phyloP scores from a whole-genome alignment of 2,797 vertebrate species.

The Artibeus jamaicensis region DNA sequence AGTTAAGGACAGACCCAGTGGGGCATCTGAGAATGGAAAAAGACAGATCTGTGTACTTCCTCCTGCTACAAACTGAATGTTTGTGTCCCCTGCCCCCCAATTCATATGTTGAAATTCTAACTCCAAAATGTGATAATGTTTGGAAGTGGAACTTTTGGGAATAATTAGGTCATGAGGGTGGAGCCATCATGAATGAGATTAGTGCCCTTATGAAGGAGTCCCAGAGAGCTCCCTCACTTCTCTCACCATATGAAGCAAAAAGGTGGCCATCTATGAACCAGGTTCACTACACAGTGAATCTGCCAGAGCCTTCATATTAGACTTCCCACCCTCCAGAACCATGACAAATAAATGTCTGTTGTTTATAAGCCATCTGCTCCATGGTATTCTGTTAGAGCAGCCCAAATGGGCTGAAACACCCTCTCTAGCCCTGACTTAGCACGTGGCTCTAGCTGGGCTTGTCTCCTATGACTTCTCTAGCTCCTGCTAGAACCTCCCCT shows the following conservation, averaged over 20 bases:
- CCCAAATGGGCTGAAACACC: not conserved
- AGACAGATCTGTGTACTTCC: not conserved
- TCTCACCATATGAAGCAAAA: not conserved
- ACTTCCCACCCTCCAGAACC: not conserved
- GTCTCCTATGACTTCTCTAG: not conserved
- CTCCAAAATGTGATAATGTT: not conserved
- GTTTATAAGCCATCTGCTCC: not conserved
- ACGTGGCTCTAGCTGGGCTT: too few species aligned
- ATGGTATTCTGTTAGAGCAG: not conserved
- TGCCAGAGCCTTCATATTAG: not conserved
- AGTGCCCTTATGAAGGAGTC: not conserved
- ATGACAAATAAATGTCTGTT: not conserved
- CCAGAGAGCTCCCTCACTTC: not conserved
- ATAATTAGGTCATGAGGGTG: not conserved
- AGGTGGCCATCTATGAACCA: not conserved
- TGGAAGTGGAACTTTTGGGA: not conserved
- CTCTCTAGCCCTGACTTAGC: not conserved
- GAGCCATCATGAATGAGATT: not conserved
- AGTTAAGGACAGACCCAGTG: not conserved
- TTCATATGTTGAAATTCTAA: not conserved
- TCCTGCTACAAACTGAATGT: not conserved
- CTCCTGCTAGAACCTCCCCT: not conserved
- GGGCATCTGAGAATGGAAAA: not conserved
- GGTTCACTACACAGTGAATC: not conserved
- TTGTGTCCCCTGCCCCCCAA: not conserved